Conservation (phyloP, 2,888 invertebrate species). For the Cyclophora punctaria region DNA sequence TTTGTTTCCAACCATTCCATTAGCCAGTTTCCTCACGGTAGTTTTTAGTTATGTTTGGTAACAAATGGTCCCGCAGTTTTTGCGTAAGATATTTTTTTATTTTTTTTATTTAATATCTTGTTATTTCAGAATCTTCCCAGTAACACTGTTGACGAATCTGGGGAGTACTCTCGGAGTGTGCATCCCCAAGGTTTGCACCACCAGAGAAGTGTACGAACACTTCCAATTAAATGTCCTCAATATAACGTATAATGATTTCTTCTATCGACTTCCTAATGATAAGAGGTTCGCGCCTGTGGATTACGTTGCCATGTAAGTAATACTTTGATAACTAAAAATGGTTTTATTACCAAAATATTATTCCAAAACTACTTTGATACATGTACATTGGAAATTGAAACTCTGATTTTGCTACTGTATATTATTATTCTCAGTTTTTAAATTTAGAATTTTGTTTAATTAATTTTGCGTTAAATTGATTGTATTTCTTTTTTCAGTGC, state of each 20-base stretch:
- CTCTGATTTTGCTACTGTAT: too few relatives aligned
- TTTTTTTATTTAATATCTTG: not conserved
- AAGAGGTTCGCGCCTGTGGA: conserved; percentile 42
- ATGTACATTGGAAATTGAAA: too few relatives aligned
- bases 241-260: conserved; percentile 32
- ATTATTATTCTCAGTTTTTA: too few relatives aligned
- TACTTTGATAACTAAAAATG: not conserved
- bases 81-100: not conserved
- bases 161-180: conserved; percentile 32
- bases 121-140: conserved; percentile 28
- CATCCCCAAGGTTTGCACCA: conserved; percentile 38
- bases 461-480: too few relatives aligned
- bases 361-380: too few relatives aligned
- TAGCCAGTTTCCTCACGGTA: too few relatives aligned
- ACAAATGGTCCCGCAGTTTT: too few relatives aligned
- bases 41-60: too few relatives aligned
- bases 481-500: conserved; percentile 28
- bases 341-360: too few relatives aligned
- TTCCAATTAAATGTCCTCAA: conserved; percentile 20
- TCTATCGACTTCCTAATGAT: conserved; percentile 46
- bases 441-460: too few relatives aligned
- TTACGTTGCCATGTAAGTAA: conserved; percentile 44
- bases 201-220: conserved; percentile 26
- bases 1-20: not conserved
- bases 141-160: conserved; percentile 6